These are phyloP conservation scores for Heliconius cydno DNA, from an alignment of 2,888 invertebrate genomes.

Conservation along the genomic window DNA sequence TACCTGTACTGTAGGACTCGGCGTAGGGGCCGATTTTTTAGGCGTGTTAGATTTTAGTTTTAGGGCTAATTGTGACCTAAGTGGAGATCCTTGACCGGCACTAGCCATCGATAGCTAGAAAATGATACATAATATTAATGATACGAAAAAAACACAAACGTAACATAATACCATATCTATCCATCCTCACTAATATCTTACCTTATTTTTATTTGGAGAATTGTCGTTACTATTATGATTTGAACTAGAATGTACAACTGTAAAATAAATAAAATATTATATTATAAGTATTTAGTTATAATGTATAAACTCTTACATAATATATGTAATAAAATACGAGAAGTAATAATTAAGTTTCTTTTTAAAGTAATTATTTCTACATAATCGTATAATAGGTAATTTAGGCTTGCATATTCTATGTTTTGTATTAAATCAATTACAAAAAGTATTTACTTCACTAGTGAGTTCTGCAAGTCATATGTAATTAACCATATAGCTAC, in stretches of 20 bases:
- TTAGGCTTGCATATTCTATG: neutral
- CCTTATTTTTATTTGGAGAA: slow-evolving; percentile 78
- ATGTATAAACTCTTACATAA: neutral
- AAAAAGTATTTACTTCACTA: neutral
- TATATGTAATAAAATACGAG: neutral
- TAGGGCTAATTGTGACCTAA: slow-evolving; percentile 87
- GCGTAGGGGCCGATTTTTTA: slow-evolving; percentile 72
- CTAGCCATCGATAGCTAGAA: slow-evolving; percentile 78
- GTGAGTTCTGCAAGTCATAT: slow-evolving; percentile 1
- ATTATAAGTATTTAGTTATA: neutral
- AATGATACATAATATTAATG: slow-evolving; percentile 26
- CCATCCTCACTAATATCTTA: slow-evolving; percentile 43
- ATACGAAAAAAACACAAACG: slow-evolving; percentile 14
- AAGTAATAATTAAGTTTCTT: neutral
- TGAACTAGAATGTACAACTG: slow-evolving; percentile 71
- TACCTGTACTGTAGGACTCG: slow-evolving; percentile 80
- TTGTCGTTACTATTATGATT: slow-evolving; percentile 75
- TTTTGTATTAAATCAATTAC: neutral
- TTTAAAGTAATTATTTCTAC: neutral
- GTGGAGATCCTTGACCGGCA: slow-evolving; percentile 89
- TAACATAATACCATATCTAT: neutral
- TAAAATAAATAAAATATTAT: slow-evolving; percentile 49
- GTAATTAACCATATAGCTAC: slow-evolving; percentile 52
- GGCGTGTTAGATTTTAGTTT: slow-evolving; percentile 86
- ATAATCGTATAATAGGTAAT: no score